These are phyloP conservation scores for Physella acuta DNA, from an alignment of 1,140 invertebrate species.

Conservation along the genomic window DNA sequence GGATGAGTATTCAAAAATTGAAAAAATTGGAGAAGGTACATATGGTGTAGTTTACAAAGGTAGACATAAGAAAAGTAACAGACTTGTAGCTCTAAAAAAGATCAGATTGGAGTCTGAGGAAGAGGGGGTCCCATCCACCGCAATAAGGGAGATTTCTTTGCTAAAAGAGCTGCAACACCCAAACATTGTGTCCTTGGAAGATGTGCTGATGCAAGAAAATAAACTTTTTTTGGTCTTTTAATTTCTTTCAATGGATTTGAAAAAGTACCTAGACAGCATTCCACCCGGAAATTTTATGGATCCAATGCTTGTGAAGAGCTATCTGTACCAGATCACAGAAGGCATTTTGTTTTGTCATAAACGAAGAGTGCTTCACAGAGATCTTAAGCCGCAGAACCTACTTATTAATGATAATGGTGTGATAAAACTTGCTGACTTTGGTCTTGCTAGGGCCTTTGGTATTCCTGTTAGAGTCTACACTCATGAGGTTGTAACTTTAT, in stretches of 20 bases:
- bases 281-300: slow-evolving; percentile 63
- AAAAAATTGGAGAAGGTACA: slow-evolving; percentile 68
- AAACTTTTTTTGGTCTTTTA: slow-evolving; percentile 99
- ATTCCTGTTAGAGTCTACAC: slow-evolving; percentile 91
- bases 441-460: slow-evolving; percentile 91
- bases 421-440: slow-evolving; percentile 97
- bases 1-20: slow-evolving; percentile 68
- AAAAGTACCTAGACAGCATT: no score
- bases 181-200: slow-evolving; percentile 84
- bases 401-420: slow-evolving; percentile 88
- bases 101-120: slow-evolving; percentile 91
- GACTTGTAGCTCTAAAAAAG: slow-evolving; percentile 92
- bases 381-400: slow-evolving; percentile 97
- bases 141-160: slow-evolving; percentile 89
- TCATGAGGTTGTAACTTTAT: slow-evolving; percentile 94
- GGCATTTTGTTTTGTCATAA: slow-evolving; percentile 97
- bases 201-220: slow-evolving; percentile 91
- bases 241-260: slow-evolving; percentile 96
- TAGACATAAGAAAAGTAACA: slow-evolving; percentile 77
- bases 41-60: slow-evolving; percentile 98
- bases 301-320: slow-evolving; percentile 52
- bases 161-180: slow-evolving; percentile 86
- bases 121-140: slow-evolving; percentile 93
- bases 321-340: slow-evolving; percentile 84
- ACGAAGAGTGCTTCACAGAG: no score